A percentile compares a stretch with the other conserved stretches of the same genome.
phyloP scores from a whole-genome alignment of 2,113 vertebrate species.

The Butastur rufipennis region DNA sequence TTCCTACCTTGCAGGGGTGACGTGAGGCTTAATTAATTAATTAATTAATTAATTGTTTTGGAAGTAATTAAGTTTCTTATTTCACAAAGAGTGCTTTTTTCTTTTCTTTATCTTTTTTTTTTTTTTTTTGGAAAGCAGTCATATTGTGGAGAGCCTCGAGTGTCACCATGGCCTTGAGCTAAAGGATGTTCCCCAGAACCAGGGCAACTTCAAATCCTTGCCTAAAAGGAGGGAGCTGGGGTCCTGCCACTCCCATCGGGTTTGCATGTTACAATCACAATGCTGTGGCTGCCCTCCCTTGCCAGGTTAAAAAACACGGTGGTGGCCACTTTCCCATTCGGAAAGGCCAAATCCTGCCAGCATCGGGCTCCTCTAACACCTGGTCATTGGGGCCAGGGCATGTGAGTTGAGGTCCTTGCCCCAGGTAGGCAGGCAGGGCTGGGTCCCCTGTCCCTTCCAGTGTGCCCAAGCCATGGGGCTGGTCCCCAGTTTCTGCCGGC shows the following conservation, averaged over 20 bases:
- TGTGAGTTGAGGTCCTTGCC: neutral
- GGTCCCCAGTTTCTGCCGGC: accelerated
- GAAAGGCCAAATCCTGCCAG: neutral
- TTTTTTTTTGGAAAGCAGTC: neutral
- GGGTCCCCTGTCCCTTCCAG: accelerated
- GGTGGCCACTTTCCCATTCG: neutral
- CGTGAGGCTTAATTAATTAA: conserved; percentile 13
- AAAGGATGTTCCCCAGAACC: no score
- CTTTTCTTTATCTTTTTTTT: neutral
- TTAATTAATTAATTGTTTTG: conserved; percentile 51
- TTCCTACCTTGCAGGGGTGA: conserved; percentile 25
- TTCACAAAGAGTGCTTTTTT: neutral
- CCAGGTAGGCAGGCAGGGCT: neutral
- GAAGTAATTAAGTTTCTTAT: conserved; percentile 58
- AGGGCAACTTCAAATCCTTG: neutral
- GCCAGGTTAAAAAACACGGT: neutral
- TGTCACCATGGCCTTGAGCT: neutral
- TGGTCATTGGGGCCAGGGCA: accelerated
- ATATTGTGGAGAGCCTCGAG: accelerated
- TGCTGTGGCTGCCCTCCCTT: accelerated
- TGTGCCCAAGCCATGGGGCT: neutral
- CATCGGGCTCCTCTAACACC: neutral
- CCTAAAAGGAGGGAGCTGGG: neutral
- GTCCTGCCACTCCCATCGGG: accelerated
- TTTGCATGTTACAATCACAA: neutral